phyloP scores from a whole-genome alignment of 2,797 vertebrate species.

The Silurus aristotelis region DNA sequence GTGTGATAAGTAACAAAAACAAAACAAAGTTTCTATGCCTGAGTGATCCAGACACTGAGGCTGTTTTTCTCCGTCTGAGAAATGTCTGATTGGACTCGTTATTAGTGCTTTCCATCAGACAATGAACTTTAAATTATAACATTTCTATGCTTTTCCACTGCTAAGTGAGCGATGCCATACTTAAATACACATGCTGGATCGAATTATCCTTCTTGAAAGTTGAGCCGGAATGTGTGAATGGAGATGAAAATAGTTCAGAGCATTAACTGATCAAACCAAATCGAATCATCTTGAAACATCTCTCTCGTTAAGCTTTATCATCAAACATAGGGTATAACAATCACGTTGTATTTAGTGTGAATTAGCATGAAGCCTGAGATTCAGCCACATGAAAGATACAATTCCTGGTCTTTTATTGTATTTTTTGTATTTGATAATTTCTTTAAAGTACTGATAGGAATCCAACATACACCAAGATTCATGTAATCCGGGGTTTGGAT shows the following conservation, averaged over 20 bases:
- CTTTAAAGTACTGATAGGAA: not conserved
- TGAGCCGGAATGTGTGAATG: not conserved
- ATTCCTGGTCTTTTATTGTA: not conserved
- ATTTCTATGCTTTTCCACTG: not conserved
- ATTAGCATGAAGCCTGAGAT: not conserved
- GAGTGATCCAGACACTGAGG: not conserved
- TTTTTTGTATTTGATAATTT: not conserved
- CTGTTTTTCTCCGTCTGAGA: slow-evolving; percentile 42
- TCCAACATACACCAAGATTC: not conserved
- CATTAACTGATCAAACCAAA: not conserved
- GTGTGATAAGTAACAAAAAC: not conserved
- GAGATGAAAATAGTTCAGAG: not conserved
- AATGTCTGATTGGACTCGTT: slow-evolving; percentile 1
- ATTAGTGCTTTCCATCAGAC: not conserved
- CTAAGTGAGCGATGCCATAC: not conserved
- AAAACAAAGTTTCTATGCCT: not conserved
- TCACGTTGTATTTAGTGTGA: not conserved
- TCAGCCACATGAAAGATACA: not conserved
- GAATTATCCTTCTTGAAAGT: not conserved
- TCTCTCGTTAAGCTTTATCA: not conserved
- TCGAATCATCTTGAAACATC: not conserved
- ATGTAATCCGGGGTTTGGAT: not conserved
- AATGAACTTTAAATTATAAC: not conserved
- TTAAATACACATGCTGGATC: not conserved
- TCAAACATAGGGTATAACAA: not conserved